These are phyloP conservation scores for Nycticorax nycticorax DNA, from an alignment of 2,113 vertebrate genomes.

Conservation along the genomic window DNA sequence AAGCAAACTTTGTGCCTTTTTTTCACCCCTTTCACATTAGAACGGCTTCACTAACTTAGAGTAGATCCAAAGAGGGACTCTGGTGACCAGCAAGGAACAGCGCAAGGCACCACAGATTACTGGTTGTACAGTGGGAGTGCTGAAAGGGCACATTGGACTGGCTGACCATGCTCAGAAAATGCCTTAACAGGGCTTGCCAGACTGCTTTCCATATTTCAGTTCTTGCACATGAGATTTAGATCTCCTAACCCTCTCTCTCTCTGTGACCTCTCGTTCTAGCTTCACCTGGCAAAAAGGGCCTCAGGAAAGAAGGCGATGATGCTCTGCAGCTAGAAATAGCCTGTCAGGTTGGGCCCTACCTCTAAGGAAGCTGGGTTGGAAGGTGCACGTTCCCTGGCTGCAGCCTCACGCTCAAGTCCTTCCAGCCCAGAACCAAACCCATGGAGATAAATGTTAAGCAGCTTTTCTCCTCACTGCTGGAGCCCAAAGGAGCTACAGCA, in stretches of 20 bases:
- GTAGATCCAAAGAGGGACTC: background rate
- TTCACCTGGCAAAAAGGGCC: background rate
- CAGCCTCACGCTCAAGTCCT: background rate
- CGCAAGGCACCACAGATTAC: background rate
- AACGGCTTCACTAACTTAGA: background rate
- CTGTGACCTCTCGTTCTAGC: background rate
- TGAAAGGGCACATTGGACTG: background rate
- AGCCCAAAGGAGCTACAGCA: background rate
- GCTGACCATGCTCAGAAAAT: background rate
- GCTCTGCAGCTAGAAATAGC: background rate
- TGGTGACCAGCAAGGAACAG: background rate
- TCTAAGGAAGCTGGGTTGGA: background rate
- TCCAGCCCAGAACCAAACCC: background rate
- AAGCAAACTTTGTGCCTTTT: background rate
- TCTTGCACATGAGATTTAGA: background rate
- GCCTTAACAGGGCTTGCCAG: background rate
- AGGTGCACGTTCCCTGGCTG: background rate
- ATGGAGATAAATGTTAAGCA: background rate
- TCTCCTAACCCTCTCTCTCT: background rate
- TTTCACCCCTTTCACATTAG: background rate
- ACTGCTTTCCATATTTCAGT: background rate
- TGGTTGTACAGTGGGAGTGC: background rate
- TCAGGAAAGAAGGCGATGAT: background rate
- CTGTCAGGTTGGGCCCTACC: background rate
- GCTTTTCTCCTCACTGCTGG: background rate